Conservation (phyloP, 2,797 vertebrate species). For the Petrocephalus schoutedeni region DNA sequence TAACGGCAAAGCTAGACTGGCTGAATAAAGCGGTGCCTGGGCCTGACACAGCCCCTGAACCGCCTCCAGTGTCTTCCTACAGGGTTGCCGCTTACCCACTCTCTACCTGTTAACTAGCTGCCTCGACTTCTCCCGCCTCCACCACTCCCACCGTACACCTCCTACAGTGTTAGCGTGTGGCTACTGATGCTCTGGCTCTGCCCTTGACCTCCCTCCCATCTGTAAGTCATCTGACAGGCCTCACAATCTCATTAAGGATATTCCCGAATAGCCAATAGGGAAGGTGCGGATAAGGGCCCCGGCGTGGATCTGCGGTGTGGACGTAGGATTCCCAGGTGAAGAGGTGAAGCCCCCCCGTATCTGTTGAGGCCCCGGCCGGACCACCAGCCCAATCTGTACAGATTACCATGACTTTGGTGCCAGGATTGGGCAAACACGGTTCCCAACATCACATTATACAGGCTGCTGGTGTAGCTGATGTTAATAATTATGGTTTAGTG, state of each 20-base stretch:
- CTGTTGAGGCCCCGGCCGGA: constrained; percentile 27
- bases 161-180: constrained; percentile 49
- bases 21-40: constrained; percentile 74
- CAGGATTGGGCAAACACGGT: constrained; percentile 54
- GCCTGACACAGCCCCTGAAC: constrained; percentile 41
- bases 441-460: constrained; percentile 28
- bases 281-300: constrained; percentile 66
- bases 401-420: neutral
- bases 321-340: constrained; percentile 66
- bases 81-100: constrained; percentile 51
- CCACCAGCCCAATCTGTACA: neutral
- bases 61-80: constrained; percentile 33
- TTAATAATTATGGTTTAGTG: neutral
- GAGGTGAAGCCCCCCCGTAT: constrained; percentile 32
- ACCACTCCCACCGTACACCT: constrained; percentile 61
- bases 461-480: neutral
- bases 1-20: constrained; percentile 45
- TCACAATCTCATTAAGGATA: constrained; percentile 98
- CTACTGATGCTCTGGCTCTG: constrained; percentile 54
- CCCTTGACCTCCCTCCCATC: constrained; percentile 50
- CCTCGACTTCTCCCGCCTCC: constrained; percentile 50
- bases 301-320: constrained; percentile 58
- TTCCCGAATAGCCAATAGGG: constrained; percentile 86
- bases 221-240: constrained; percentile 53
- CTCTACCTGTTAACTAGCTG: constrained; percentile 72